Base-by-base conservation (phyloP, 2,113 vertebrate species). In the Sebastes fasciatus region DNA sequence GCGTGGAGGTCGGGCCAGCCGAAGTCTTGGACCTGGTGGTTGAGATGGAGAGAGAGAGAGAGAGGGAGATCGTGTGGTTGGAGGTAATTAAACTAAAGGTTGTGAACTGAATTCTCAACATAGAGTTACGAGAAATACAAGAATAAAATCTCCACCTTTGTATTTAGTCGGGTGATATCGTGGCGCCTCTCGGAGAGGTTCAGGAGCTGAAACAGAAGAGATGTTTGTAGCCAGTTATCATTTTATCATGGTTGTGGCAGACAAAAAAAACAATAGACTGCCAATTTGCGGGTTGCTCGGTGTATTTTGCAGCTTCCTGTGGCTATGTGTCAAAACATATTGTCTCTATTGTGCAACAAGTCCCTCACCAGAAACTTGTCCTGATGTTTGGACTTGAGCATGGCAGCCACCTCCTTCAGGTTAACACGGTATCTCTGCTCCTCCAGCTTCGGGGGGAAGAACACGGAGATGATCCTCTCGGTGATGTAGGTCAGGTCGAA, bases 401-500 rank as follows among this genome's bases (percentile, higher is more conserved):
- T 97, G 79, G 96, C 92, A 0, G 97, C 96, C 88, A 98, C 96
- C 86, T 98, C 97, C 40, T 97, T 97, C 77, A 98, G 95, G 93
- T 97, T 97, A 74, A 95, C 86, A 17, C 96, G 95, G 84, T 97
- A 97, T 17, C 96, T 86, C 94, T 97, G 96, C 89, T 98, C 97
- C 16, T 97, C 97, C 12, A 97, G 95, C 82, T 94, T 95, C 0
- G 96, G 93, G 1, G 97, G 97, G 86, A 98, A 98, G 93, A 97
- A 97, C 57, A 98, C 97, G 0, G 97, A 97, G 88, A 98, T 96
- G 92, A 98, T 98, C 68, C 97, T 94, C 90, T 98, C 97, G 0
- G 97, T 98, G 94, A 98, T 97, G 91, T 98, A 98, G 17, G 97
- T 98, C 80, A 98, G 96, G 92, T 98, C 97, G 23, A 98, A 95